Evolutionary conservation across 2,113 vertebrate genomes (phyloP).

Genomic region (Sakesphorus luctuosus): DNA sequence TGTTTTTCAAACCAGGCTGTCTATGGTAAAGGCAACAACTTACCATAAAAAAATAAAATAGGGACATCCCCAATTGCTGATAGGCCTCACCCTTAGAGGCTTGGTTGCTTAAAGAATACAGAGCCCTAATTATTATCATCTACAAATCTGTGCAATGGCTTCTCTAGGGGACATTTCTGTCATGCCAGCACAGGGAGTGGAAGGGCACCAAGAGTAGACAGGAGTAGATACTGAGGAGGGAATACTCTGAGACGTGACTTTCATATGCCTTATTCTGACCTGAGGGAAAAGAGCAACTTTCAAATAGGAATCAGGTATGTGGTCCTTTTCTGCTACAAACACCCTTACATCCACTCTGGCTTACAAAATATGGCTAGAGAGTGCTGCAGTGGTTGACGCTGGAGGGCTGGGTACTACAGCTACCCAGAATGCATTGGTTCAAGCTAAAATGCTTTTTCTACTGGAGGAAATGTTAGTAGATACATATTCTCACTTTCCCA

Average conservation of each 20-base stretch:
- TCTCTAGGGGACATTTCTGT: neutral
- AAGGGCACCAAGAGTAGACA: neutral
- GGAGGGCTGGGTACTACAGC: neutral
- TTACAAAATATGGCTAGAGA: neutral
- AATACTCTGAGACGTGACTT: neutral
- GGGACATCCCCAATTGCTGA: neutral
- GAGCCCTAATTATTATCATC: neutral
- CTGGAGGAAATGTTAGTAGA: neutral
- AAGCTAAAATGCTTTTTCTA: neutral
- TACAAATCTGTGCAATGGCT: neutral
- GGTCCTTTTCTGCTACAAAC: neutral
- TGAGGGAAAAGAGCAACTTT: neutral
- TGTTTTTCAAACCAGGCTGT: neutral
- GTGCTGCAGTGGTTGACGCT: neutral
- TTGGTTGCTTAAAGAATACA: neutral
- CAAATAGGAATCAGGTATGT: neutral
- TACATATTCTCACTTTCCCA: neutral
- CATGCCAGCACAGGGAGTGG: fast-evolving
- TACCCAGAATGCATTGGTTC: neutral
- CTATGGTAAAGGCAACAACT: neutral
- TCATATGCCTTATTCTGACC: neutral
- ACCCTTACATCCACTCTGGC: neutral
- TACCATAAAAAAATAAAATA: neutral
- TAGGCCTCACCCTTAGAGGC: neutral
- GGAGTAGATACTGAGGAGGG: neutral